Evolutionary conservation across 2,888 invertebrate species (phyloP), one percentile per base, ranked within the genome.

Genomic region (Sericinus montela): DNA sequence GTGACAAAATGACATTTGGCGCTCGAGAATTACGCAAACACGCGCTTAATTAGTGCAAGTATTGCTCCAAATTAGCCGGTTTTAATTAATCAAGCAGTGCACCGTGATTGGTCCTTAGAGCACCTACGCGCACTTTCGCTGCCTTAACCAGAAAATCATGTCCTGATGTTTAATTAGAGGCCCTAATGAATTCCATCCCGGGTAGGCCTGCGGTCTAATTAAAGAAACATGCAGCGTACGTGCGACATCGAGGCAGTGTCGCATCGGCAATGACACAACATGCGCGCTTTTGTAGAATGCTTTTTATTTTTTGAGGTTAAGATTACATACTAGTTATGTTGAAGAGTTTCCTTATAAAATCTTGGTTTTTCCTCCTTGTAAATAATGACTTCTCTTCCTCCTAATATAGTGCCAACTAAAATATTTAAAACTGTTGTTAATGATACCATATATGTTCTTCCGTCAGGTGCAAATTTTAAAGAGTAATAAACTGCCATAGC

Each of bases 111-210:
- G 54, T 62, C 63, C 53, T 53, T 52, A 63, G 58, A 53, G 67
- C 75, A 71, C 75, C 74, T 67, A 75, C 75, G 68, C 72, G 71
- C 67, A 72, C 72, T 79, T 75, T 77, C 70, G 66, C 62, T 57
- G 52, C 61, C 75, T 75, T 74, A 74, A 72, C 72, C 68, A 74
- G 75, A 69, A 72, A 79, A 74, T 78, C 80, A 75, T 79, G 81
- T 72, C 70, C 68, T 67, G 69, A 72, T 74, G 74, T 75, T 80
- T 84, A 84, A 82, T 84, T 83, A 80, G 65, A 61, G 64, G 57
- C 60, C 65, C 67, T 81, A 82, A 83, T 81, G 77, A 83, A 81
- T 75, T 68, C 81, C 79, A 75, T 81, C 74, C 72, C 69, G 62
- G 79, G 78, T 64, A 64, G 48, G 53, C 50, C 65, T n/a, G 62